Base-by-base conservation (phyloP, 35 echinoderm and acorn worm genomes). In the Hemicentrotus pulcherrimus region DNA sequence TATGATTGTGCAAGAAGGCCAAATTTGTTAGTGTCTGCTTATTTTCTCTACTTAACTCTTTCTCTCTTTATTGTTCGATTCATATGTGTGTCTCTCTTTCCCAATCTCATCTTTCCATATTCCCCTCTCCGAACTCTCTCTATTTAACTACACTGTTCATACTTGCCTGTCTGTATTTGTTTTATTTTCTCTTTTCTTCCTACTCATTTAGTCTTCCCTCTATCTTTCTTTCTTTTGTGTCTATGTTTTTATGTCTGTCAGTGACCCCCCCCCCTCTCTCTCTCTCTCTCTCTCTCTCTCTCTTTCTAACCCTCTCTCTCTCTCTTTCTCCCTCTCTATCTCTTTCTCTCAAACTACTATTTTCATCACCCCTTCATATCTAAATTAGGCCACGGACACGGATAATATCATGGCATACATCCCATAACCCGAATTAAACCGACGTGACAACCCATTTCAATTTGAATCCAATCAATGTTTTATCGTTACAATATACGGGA, bases 271-370 rank as follows among this genome's bases (percentile, higher is more conserved):
- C 32, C 28, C 32, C 6, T 88, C 32, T 89, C 30, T 41, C 31
- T 89, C n/a, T 88, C 32, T 35, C 87, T 89, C 87, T 89, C 31
- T 35, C 31, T 89, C 31, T 89, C 87, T 35, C 31, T 89, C 87
- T 35, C 32, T 89, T 31, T 89, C 87, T 8, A 30, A 4, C 31
- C 45, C 88, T 41, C n/a, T 32, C 88, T 24, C 88, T 10, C 31
- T 45, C 32, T 15, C 12, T 90, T 19, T 90, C 8, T 90, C 88
- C 32, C 88, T 78, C 19, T 3, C 65, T 11, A 10, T 11, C 50
- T 55, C 50, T 55, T 41, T 11, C 50, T 55, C 50, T 78, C 28
- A 78, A 78, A 78, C 6, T 7, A 78, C 24, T 8, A 15, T 4
- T 78, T 78, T 78, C 65, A 78, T n/a, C 65, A 78, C 65, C 22